A percentile compares a stretch with the other conserved stretches of the same genome.
These are phyloP conservation scores for Serranus cabrilla DNA, from an alignment of 2,797 vertebrate species.

Conservation along the genomic window DNA sequence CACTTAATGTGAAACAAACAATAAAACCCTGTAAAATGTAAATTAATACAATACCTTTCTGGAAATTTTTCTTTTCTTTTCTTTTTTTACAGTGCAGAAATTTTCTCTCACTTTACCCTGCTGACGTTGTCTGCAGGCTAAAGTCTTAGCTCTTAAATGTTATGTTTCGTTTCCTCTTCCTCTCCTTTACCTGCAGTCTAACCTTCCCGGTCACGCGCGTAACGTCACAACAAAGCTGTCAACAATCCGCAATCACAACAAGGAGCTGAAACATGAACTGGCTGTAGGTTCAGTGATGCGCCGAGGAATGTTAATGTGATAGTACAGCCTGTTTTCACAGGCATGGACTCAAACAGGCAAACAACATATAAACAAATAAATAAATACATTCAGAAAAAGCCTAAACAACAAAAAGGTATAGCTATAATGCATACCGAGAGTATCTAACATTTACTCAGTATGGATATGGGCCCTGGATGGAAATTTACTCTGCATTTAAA, in stretches of 20 bases:
- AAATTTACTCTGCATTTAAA: background rate
- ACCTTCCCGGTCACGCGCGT: slow-evolving; percentile 46
- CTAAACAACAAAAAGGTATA: background rate
- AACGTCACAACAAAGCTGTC: slow-evolving; percentile 73
- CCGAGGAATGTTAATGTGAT: slow-evolving; percentile 69
- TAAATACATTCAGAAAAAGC: background rate
- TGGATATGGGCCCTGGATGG: background rate
- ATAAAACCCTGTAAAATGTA: no score
- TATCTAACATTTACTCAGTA: background rate
- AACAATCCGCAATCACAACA: slow-evolving; percentile 76
- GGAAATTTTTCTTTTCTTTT: no score
- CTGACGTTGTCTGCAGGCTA: background rate
- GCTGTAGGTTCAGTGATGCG: slow-evolving; percentile 13
- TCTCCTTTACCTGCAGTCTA: slow-evolving; percentile 21
- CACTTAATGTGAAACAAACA: no score
- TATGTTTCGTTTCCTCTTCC: no score
- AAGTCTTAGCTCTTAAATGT: background rate
- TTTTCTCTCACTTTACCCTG: no score
- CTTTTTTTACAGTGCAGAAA: no score
- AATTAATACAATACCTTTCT: no score
- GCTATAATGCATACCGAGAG: background rate
- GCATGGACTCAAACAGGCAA: background rate
- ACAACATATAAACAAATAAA: slow-evolving; percentile 1
- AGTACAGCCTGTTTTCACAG: slow-evolving; percentile 7
- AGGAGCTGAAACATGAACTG: slow-evolving; percentile 67